Percentiles rank a stretch among this genome's conserved stretches.
Evolutionary conservation across 1,140 invertebrate genomes (phyloP).

Genomic region (Penaeus indicus): DNA sequence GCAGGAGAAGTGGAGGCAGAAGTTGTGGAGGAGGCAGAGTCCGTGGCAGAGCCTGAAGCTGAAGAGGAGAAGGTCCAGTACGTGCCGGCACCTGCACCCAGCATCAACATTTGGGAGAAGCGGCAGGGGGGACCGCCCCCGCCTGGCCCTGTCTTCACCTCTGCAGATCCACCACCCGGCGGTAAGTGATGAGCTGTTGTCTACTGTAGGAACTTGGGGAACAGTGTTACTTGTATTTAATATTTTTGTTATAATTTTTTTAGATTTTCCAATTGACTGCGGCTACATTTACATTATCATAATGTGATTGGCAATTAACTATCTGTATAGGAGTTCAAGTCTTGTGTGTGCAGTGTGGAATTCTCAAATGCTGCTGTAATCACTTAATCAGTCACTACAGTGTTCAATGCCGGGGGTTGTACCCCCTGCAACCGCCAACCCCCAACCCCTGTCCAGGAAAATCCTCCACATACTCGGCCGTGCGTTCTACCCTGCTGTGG

Average conservation of each 20-base stretch:
- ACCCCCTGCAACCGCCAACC: no score
- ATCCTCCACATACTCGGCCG: no score
- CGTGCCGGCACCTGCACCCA: slow-evolving; percentile 49
- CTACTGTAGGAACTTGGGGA: no score
- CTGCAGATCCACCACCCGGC: neutral
- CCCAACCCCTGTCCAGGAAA: no score
- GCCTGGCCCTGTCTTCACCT: neutral
- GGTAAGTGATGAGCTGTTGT: slow-evolving; percentile 9
- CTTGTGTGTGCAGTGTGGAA: no score
- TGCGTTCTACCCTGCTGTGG: no score
- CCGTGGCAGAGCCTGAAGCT: neutral
- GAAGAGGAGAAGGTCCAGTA: slow-evolving; percentile 55
- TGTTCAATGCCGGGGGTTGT: no score
- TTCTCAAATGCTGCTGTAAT: no score
- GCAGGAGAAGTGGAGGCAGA: slow-evolving; percentile 30
- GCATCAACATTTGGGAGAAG: slow-evolving; percentile 54
- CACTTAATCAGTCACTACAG: no score
- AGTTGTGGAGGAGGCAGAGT: slow-evolving; percentile 7
- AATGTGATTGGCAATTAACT: no score
- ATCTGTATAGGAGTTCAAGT: no score
- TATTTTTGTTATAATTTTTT: neutral
- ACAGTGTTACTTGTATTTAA: neutral
- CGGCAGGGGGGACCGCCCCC: slow-evolving; percentile 24
- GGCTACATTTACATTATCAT: no score
- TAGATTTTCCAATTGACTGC: neutral